Conservation (phyloP, 1,140 invertebrate genomes). For the Steinernema feltiae region DNA sequence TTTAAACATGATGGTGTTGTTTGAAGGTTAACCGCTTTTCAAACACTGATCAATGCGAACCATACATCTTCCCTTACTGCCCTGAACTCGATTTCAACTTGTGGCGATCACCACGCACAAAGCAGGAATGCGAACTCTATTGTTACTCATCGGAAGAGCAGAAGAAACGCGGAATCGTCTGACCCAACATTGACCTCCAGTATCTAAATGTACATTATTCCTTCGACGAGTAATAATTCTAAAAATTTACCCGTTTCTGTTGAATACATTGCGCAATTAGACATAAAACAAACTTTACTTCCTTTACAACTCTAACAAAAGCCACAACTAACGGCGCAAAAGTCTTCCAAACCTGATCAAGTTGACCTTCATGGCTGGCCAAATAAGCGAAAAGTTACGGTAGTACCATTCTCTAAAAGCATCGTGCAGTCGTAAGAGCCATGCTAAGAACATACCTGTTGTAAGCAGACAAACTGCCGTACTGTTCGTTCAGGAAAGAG, state of each 20-base stretch:
- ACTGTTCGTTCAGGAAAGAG: slow-evolving; percentile 44
- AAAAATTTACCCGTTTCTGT: background rate
- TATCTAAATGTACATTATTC: background rate
- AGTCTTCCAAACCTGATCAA: slow-evolving; percentile 41
- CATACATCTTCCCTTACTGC: slow-evolving; percentile 58
- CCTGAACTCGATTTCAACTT: slow-evolving; percentile 56
- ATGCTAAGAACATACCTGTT: slow-evolving; percentile 42
- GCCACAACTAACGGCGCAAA: slow-evolving; percentile 19
- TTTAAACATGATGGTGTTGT: background rate
- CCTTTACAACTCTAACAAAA: background rate
- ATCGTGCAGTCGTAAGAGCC: slow-evolving; percentile 3
- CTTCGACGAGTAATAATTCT: background rate
- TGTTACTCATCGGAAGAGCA: slow-evolving; percentile 52
- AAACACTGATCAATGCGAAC: slow-evolving; percentile 57
- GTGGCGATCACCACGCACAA: slow-evolving; percentile 56
- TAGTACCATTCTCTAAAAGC: slow-evolving; percentile 52
- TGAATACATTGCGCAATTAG: background rate
- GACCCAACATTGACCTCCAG: slow-evolving; percentile 18
- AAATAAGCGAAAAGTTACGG: slow-evolving; percentile 47
- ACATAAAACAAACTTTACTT: background rate
- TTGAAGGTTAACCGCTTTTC: slow-evolving; percentile 55
- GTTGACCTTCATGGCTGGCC: slow-evolving; percentile 49
- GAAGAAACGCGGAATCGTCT: slow-evolving; percentile 47
- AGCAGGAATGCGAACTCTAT: slow-evolving; percentile 56
- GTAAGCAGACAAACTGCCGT: slow-evolving; percentile 35